These are phyloP conservation scores for Geotrypetes seraphini DNA, from an alignment of 2,797 vertebrate genomes.

Conservation along the genomic window DNA sequence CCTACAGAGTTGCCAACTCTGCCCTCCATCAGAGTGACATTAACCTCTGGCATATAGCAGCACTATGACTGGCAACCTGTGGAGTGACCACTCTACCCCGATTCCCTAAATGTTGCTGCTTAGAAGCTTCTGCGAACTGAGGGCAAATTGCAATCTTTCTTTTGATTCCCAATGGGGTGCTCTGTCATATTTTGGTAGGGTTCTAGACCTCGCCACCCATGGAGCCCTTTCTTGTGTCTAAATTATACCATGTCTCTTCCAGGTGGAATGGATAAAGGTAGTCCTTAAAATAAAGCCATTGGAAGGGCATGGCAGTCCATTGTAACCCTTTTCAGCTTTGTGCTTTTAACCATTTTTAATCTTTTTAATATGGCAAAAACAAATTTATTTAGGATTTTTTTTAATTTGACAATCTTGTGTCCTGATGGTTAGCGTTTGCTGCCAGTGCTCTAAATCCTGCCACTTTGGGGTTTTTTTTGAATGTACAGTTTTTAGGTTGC, in stretches of 20 bases:
- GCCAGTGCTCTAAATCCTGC: conserved; percentile 42
- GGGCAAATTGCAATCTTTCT: conserved; percentile 60
- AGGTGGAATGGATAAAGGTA: too few relatives aligned
- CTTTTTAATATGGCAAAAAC: too few relatives aligned
- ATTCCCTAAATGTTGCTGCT: conserved; percentile 63
- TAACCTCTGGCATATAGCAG: conserved; percentile 59
- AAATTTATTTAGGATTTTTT: conserved; percentile 51
- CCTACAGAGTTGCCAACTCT: conserved; percentile 58
- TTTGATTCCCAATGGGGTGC: too few relatives aligned
- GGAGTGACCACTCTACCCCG: conserved; percentile 28
- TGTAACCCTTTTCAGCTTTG: conserved; percentile 19
- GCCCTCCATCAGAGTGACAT: conserved; percentile 56
- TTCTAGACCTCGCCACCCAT: background rate
- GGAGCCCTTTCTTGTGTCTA: background rate
- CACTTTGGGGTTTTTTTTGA: conserved; percentile 59
- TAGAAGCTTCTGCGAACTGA: conserved; percentile 55
- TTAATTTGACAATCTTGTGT: conserved; percentile 73
- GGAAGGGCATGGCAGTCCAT: conserved; percentile 11
- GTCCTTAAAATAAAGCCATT: conserved; percentile 1
- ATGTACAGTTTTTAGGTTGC: conserved; percentile 65
- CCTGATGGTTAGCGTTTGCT: conserved; percentile 32
- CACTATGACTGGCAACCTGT: conserved; percentile 53
- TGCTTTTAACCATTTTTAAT: too few relatives aligned
- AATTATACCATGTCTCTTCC: too few relatives aligned
- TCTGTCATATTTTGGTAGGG: too few relatives aligned